These are phyloP conservation scores for Euzetes globulus DNA, from an alignment of 2,888 invertebrate species.

Conservation along the genomic window DNA sequence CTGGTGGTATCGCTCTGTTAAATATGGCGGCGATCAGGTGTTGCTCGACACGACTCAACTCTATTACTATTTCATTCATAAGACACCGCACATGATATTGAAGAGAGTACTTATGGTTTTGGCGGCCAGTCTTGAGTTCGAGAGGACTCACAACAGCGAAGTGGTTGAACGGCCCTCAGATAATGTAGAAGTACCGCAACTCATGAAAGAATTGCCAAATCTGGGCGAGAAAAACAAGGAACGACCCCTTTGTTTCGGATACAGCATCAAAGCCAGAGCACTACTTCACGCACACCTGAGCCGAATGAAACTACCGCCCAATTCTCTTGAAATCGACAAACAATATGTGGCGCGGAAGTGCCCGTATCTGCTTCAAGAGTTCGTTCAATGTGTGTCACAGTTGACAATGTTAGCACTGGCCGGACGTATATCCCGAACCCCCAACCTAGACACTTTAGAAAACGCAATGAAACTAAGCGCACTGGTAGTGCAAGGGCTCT, in stretches of 20 bases:
- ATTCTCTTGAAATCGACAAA: conserved; percentile 62
- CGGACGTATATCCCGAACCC: conserved; percentile 70
- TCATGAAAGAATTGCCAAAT: conserved; percentile 82
- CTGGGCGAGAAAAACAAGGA: conserved; percentile 95
- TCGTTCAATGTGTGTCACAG: conserved; percentile 91
- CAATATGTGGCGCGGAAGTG: conserved; percentile 61
- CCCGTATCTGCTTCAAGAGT: conserved; percentile 91
- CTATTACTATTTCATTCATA: conserved; percentile 91
- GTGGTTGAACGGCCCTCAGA: conserved; percentile 85
- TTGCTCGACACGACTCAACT: conserved; percentile 92
- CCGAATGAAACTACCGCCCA: conserved; percentile 67
- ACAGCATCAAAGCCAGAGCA: conserved; percentile 78
- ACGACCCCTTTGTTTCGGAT: conserved; percentile 78
- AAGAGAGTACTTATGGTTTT: conserved; percentile 94
- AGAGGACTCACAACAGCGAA: conserved; percentile 85
- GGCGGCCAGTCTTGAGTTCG: conserved; percentile 93
- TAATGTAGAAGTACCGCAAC: conserved; percentile 87
- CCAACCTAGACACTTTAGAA: conserved; percentile 88
- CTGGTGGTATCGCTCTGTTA: conserved; percentile 98
- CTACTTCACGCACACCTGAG: conserved; percentile 90
- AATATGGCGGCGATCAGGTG: conserved; percentile 92
- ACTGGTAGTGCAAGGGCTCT: conserved; percentile 92
- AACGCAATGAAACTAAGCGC: conserved; percentile 95
- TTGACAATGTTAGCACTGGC: conserved; percentile 83
- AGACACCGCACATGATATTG: conserved; percentile 88